Evolutionary conservation across 2,888 invertebrate genomes (phyloP).

Genomic region (Megalurothrips usitatus): DNA sequence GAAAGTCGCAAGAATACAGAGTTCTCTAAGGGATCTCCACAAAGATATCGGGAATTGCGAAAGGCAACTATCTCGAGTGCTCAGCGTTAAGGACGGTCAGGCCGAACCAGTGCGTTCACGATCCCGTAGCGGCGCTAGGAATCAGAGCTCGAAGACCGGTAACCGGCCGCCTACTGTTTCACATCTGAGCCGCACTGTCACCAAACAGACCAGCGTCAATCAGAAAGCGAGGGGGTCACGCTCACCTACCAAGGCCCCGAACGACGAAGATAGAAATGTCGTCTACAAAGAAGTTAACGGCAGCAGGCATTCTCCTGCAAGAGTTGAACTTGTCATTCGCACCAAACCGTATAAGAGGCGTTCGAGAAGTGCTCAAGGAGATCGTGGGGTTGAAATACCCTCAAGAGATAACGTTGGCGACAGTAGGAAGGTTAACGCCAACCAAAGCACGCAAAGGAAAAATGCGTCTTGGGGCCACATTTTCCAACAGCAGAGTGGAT

Average conservation of each 20-base stretch:
- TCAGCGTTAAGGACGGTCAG: not conserved
- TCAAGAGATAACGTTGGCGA: not conserved
- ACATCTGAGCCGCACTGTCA: not conserved
- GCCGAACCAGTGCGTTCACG: not conserved
- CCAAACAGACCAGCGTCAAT: not conserved
- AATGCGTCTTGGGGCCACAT: conserved; percentile 12
- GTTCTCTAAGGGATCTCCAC: not conserved
- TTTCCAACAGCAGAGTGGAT: not conserved
- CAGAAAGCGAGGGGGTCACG: not conserved
- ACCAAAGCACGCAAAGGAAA: not conserved
- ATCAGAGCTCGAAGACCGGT: not conserved
- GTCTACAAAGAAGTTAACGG: not conserved
- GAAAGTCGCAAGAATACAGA: not conserved
- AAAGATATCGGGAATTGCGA: not conserved
- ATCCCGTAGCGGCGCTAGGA: not conserved
- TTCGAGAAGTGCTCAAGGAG: not conserved
- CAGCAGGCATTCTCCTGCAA: not conserved
- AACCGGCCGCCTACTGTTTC: not conserved
- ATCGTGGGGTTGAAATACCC: not conserved
- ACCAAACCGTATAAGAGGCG: not conserved
- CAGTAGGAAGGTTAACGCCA: not conserved
- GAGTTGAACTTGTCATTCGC: not conserved
- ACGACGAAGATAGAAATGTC: not conserved
- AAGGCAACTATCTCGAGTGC: not conserved
- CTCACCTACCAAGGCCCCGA: not conserved